Conservation (phyloP, 2,113 vertebrate genomes). For the Labeo rohita region DNA sequence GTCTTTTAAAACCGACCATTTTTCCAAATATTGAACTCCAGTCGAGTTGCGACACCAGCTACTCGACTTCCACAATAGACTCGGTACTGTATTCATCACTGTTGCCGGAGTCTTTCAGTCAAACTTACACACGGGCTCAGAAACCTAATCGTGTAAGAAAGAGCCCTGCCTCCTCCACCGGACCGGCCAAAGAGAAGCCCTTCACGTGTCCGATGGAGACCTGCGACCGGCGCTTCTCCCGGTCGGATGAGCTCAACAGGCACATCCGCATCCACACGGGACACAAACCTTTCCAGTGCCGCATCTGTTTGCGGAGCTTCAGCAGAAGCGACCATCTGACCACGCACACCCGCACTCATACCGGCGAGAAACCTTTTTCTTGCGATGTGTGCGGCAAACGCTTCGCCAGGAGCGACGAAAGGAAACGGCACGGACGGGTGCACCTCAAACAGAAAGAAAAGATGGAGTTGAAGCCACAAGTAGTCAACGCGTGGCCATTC, state of each 20-base stretch:
- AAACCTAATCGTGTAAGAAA: constrained; percentile 81
- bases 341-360: constrained; percentile 97
- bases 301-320: constrained; percentile 96
- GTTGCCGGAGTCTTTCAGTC: constrained; percentile 69
- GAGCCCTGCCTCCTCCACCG: constrained; percentile 83
- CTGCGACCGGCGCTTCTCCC: constrained; percentile 93
- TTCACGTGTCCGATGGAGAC: constrained; percentile 94
- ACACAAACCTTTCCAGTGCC: constrained; percentile 98
- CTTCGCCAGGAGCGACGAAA: constrained; percentile 92
- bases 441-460: constrained; percentile 96
- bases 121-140: constrained; percentile 80
- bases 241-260: constrained; percentile 94
- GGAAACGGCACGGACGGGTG: constrained; percentile 94
- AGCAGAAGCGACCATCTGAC: constrained; percentile 98
- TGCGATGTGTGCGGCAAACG: constrained; percentile 95
- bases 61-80: constrained; percentile 78
- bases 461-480: constrained; percentile 90
- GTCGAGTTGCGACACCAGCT: constrained; percentile 72
- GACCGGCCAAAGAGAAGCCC: constrained; percentile 92
- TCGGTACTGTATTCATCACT: constrained; percentile 75
- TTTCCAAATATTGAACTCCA: constrained; percentile 70
- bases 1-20: constrained; percentile 66
- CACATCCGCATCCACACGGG: constrained; percentile 98
- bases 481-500: constrained; percentile 74
- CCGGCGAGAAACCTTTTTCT: constrained; percentile 95